Conservation (phyloP, 2,113 vertebrate genomes). For the Alexandromys fortis region DNA sequence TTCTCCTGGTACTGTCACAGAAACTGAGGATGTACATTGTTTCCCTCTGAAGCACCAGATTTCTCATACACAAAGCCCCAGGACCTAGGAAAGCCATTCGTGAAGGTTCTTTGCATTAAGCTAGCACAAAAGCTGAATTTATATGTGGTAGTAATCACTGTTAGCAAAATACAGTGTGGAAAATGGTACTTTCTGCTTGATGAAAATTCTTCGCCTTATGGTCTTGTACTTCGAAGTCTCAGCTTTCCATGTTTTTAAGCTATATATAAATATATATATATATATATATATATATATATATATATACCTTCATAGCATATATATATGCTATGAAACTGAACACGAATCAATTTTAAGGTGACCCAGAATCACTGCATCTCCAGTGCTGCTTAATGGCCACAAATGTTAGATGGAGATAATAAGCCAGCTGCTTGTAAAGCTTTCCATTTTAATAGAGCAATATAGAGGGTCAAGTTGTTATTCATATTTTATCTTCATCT, state of each 20-base stretch:
- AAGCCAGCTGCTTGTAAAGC: neutral
- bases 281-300: too few relatives aligned
- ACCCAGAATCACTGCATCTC: neutral
- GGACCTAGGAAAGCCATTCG: neutral
- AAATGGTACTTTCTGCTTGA: neutral
- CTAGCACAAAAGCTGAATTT: slow-evolving; percentile 43
- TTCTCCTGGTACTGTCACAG: neutral
- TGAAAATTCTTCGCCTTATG: slow-evolving; percentile 11
- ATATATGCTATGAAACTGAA: neutral
- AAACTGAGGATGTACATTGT: neutral
- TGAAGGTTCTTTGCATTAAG: neutral
- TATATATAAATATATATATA: neutral
- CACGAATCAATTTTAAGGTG: neutral
- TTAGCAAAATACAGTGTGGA: slow-evolving; percentile 19
- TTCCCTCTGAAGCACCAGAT: slow-evolving; percentile 1
- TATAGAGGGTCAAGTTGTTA: slow-evolving; percentile 14
- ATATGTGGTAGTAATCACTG: neutral
- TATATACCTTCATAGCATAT: too few relatives aligned
- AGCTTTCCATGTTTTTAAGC: slow-evolving; percentile 33
- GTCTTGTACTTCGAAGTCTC: slow-evolving; percentile 22
- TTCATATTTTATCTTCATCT: slow-evolving; percentile 56
- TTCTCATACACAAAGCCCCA: neutral
- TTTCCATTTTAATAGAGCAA: slow-evolving; percentile 24
- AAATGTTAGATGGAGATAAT: slow-evolving; percentile 21
- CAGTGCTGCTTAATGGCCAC: neutral